A percentile compares a stretch with the other conserved stretches of the same genome.
Conservation (phyloP, 2,797 vertebrate genomes). For the Sternotherus odoratus region DNA sequence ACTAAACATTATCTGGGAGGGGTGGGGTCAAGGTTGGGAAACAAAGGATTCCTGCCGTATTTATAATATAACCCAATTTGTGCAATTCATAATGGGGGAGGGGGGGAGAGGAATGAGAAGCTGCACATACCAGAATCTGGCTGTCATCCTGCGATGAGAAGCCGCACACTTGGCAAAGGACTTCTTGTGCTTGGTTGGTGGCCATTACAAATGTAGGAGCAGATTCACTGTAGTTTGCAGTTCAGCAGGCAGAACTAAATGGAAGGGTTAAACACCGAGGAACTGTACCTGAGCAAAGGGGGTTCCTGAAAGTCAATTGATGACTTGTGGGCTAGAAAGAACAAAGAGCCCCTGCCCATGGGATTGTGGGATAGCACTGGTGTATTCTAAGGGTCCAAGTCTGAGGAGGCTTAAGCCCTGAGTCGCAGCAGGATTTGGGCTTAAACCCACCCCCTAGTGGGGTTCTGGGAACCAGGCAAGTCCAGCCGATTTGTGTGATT, state of each 20-base stretch:
- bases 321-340: background rate
- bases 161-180: background rate
- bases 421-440: background rate
- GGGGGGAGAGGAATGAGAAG: too few relatives aligned
- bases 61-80: too few relatives aligned
- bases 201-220: background rate
- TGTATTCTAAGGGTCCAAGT: background rate
- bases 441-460: background rate
- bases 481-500: background rate
- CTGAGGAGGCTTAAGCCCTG: background rate
- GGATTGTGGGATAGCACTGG: background rate
- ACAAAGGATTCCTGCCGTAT: too few relatives aligned
- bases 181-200: background rate
- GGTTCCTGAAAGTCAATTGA: background rate
- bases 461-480: background rate
- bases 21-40: too few relatives aligned
- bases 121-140: background rate
- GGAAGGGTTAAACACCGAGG: background rate
- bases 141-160: background rate
- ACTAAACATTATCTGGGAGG: too few relatives aligned
- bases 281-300: background rate
- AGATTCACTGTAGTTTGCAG: background rate
- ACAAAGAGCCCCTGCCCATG: background rate
- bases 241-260: background rate
- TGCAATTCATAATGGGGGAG: too few relatives aligned